Evolutionary conservation across 2,113 vertebrate species (phyloP), one percentile per base, ranked within the genome.

Genomic region (Tamias sibiricus): DNA sequence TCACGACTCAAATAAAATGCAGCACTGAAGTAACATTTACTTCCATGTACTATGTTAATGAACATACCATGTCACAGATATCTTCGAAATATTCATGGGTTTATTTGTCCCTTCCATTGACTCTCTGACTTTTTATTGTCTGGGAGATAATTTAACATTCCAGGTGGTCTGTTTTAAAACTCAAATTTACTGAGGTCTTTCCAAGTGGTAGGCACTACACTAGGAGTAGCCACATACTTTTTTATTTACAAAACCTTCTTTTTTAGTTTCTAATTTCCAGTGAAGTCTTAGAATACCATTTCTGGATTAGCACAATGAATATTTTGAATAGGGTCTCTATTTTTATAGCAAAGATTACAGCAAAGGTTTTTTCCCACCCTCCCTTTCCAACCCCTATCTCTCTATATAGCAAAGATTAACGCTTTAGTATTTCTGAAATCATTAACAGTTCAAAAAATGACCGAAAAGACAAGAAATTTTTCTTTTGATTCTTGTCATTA

Each of bases 141-240:
- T n/a, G 75, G 13, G 22, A 10, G 22, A 59, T 20, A 90, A 82
- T 74, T 92, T 32, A 91, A 83, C n/a, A 89, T 32, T 94, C 26
- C 32, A 80, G n/a, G 24, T 66, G 52, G 14, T 42, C 35, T 20
- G 40, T 10, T 83, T 86, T 86, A 94, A 82, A 94, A 79, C 12
- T 62, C 91, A 75, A 54, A 82, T 89, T 82, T 82, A 77, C 40
- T 62, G 47, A 86, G 79, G n/a, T 54, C 62, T 74, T 79, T 92
- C n/a, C 91, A 96, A 98, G 89, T 90, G 95, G 97, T 80, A 97
- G 92, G 90, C 91, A 87, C 20, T 62, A 16, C 57, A 32, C 24
- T 74, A 79, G 35, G 19, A 35, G 4, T 11, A 66, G 26, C 42
- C 52, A 81, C 14, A 80, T 40, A 84, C 7, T 72, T 90, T 90